These are phyloP conservation scores for Athene cunicularia DNA, from an alignment of 2,113 vertebrate species.

Conservation along the genomic window DNA sequence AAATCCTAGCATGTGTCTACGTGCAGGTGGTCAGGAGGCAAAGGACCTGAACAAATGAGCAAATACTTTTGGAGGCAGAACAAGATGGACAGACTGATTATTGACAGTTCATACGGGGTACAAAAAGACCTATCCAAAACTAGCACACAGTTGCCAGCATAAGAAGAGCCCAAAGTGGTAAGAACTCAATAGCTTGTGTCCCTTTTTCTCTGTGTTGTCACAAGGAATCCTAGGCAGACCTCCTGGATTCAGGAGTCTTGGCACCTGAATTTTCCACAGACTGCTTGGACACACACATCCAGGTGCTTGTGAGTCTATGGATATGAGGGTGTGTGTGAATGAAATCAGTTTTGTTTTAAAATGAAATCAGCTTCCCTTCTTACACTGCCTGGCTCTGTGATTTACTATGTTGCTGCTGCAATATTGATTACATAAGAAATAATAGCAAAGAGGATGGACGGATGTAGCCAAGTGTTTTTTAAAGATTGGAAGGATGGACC, in stretches of 20 bases:
- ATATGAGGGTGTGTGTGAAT: background rate
- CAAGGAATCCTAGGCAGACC: background rate
- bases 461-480: background rate
- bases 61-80: background rate
- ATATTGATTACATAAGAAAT: background rate
- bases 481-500: background rate
- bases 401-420: background rate
- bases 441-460: background rate
- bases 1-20: background rate
- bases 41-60: background rate
- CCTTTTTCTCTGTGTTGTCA: background rate
- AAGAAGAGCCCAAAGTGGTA: background rate
- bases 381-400: background rate
- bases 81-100: background rate
- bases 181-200: background rate
- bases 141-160: background rate
- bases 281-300: background rate
- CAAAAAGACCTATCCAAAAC: background rate
- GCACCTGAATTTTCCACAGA: background rate
- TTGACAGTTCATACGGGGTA: background rate
- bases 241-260: background rate
- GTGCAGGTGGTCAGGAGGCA: background rate
- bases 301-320: background rate
- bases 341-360: background rate
- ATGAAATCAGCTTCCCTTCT: background rate